These are phyloP conservation scores for Ladona fulva DNA, from an alignment of 1,140 invertebrate species.

Conservation along the genomic window DNA sequence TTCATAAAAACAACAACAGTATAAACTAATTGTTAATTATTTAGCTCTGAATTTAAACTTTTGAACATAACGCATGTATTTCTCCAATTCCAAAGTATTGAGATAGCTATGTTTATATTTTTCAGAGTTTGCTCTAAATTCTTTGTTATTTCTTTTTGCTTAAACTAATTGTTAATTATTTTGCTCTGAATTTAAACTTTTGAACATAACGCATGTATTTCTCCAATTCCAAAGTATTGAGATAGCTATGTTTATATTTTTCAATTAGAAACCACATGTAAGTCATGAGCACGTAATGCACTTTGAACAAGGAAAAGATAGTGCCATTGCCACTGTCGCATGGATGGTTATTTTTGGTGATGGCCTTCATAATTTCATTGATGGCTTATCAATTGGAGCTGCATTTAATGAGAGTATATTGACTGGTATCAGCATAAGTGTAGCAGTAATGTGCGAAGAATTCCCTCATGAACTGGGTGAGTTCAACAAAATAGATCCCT, in stretches of 20 bases:
- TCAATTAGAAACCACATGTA: constrained; percentile 25
- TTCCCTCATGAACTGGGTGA: constrained; percentile 60
- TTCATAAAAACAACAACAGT: no score
- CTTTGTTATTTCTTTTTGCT: no score
- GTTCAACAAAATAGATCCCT: background rate
- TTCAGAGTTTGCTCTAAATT: no score
- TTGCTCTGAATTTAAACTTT: no score
- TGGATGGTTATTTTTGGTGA: constrained; percentile 70
- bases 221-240: no score
- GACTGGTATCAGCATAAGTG: constrained; percentile 48
- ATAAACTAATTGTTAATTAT: no score
- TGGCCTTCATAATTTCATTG: constrained; percentile 63
- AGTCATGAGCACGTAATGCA: constrained; percentile 27
- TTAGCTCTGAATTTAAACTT: no score
- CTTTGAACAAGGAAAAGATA: constrained; percentile 15
- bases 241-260: background rate
- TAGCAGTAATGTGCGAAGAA: constrained; percentile 63
- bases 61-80: no score
- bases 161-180: no score
- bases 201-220: no score
- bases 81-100: no score
- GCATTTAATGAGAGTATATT: constrained; percentile 52
- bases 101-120: no score
- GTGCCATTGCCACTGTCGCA: constrained; percentile 48
- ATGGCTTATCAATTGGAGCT: constrained; percentile 61